These are phyloP conservation scores for Caenorhabditis virilis DNA, from an alignment of 2,888 invertebrate species.

Conservation along the genomic window DNA sequence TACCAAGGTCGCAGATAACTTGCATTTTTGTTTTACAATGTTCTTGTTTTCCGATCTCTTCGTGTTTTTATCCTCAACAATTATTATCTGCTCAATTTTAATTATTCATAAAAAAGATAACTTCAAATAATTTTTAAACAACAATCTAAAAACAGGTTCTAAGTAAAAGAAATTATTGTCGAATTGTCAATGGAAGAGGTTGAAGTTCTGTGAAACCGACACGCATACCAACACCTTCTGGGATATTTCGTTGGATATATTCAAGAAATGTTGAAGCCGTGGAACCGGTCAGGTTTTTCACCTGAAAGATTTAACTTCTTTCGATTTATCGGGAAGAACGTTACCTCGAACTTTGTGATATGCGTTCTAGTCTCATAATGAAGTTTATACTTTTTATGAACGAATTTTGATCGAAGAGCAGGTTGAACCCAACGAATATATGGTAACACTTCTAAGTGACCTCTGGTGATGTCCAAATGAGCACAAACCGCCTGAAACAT, in stretches of 20 bases:
- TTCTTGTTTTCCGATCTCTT: too few species aligned
- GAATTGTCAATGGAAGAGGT: conserved; percentile 52
- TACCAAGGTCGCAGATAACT: too few species aligned
- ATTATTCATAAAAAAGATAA: too few species aligned
- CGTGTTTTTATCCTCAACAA: too few species aligned
- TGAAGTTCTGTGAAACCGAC: conserved; percentile 65
- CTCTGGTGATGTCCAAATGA: conserved; percentile 48
- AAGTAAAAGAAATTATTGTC: not conserved
- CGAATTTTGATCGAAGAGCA: conserved; percentile 84
- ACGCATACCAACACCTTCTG: conserved; percentile 94
- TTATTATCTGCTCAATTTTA: too few species aligned
- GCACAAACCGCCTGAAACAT: conserved; percentile 52
- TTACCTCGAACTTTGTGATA: conserved; percentile 78
- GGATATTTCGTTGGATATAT: conserved; percentile 92
- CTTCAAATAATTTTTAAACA: too few species aligned
- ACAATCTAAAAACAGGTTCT: too few species aligned
- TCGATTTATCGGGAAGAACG: conserved; percentile 64
- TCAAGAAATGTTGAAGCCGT: conserved; percentile 93
- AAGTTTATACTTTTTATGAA: conserved; percentile 88
- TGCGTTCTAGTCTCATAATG: conserved; percentile 95
- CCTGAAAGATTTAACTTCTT: conserved; percentile 67
- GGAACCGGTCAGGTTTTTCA: conserved; percentile 86
- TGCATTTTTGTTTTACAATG: too few species aligned
- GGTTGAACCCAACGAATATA: conserved; percentile 73
- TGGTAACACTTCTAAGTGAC: conserved; percentile 52